Base-by-base conservation (phyloP, 2,113 vertebrate species). In the Pseudopipra pipra region DNA sequence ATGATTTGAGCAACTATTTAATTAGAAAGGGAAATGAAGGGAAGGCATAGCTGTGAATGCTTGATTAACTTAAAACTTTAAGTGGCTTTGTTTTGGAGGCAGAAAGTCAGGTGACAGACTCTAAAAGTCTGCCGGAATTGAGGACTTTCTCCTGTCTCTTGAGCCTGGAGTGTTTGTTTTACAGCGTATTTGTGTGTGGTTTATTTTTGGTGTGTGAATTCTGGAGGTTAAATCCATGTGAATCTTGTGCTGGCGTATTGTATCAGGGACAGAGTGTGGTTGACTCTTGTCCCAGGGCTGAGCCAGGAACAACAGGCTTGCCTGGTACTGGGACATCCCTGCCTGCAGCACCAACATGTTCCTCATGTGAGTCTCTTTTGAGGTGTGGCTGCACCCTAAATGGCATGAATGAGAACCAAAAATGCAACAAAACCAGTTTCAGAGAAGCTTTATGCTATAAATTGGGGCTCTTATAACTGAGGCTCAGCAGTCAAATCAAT, bases 141-240 rank as follows among this genome's bases (percentile, higher is more conserved):
- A 10, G 10, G 16, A 52, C 27, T 25, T 37, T 37, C 3, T 87
- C 4, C 21, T 44, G 7, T 85, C 5, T 30, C 24, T 39, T 66
- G 19, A 43, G 11, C 25, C 19, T 74, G 14, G 46, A 47, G 3
- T 10, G 5, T 49, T 89, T 73, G 24, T 70, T 58, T 74, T 78
- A n/a, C 27, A 67, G 30, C 0, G 0, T n/a, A 18, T 66, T 62
- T 71, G 27, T 14, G 0, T 54, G 51, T 73, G 27, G 35, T 65
- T 93, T 43, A 14, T 14, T 71, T 78, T 78, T 30, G 59, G 16
- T 24, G 11, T 49, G 22, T 71, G 46, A 71, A 52, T 62, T 82
- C n/a, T 37, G 44, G 39, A 78, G 44, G 27, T 70, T 61, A 47
- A 78, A 90, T 27, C 43, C 47, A 15, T 43, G 4, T 67, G 56